Evolutionary conservation across 2,113 vertebrate genomes (phyloP).

Genomic region (Grammomys surdaster): DNA sequence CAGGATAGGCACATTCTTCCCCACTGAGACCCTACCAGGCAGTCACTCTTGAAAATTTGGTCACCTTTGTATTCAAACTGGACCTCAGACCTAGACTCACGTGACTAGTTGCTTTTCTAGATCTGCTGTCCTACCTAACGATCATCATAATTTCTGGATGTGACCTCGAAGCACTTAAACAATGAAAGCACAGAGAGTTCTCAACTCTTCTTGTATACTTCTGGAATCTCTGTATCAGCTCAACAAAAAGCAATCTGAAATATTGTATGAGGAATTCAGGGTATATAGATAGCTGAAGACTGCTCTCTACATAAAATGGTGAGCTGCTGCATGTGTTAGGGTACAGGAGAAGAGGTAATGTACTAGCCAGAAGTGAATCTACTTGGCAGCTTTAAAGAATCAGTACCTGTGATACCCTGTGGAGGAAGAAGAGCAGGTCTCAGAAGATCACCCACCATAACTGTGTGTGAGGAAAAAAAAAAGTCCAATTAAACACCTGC

Average conservation of each 20-base stretch:
- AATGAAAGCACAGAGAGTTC: background rate
- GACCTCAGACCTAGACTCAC: background rate
- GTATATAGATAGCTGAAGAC: background rate
- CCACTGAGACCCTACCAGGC: too few relatives aligned
- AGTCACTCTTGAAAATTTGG: background rate
- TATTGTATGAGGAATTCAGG: background rate
- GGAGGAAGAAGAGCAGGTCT: background rate
- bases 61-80: background rate
- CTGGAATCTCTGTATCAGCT: background rate
- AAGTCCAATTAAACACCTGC: background rate
- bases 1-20: too few relatives aligned
- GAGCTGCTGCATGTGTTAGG: background rate
- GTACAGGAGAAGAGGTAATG: fast-evolving
- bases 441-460: background rate
- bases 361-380: background rate
- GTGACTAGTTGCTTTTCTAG: fast-evolving
- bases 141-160: background rate
- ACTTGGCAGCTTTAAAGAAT: background rate
- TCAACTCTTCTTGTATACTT: too few relatives aligned
- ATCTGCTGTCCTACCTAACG: background rate
- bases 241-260: background rate
- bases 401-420: too few relatives aligned
- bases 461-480: background rate
- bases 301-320: background rate
- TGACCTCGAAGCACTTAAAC: background rate